Evolutionary conservation across 2,113 vertebrate genomes (phyloP), one percentile per base, ranked within the genome.

Genomic region (Meriones unguiculatus): DNA sequence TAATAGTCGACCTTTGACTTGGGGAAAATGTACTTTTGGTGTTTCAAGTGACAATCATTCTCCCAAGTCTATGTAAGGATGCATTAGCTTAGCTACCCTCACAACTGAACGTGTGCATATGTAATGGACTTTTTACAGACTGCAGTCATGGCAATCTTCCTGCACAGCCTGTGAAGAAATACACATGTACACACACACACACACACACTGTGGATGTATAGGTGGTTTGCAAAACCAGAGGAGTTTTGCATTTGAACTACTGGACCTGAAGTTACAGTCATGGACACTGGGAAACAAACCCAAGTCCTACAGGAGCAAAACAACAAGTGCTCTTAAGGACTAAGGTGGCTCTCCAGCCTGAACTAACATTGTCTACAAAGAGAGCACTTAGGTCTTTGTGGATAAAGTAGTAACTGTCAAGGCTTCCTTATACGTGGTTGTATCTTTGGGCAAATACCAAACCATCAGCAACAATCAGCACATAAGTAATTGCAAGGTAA

Each of bases 381-480:
- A 90, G 12, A 75, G 9, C 32, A 8, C 41, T 38, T 52, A 67
- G 30, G 65, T 41, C 17, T 50, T 89, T 82, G 41, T 50, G 76
- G 54, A 96, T 57, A 93, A 75, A 17, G 30, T 32, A 69, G 28
- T 80, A 73, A 84, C 13, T 46, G 25, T 28, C 38, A 57, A 17
- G 35, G 32, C 20, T 92, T 95, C 15, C 62, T 89, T 86, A 38
- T 64, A 72, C 32, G 17, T 4, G 64, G 52, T 12, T 67, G 14
- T 54, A 28, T 80, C 35, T 64, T 80, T 88, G 24, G 65, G 14
- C 20, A 97, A 94, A 87, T 24, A 65, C 9, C 17, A 64, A 92
- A 85, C 64, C 0, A 20, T 10, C 18, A 32, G 18, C 41, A 78
- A 52, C 59, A 87, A 81, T 5, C 12, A 86, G 28, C n/a, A 67